Conservation (phyloP, 2,797 vertebrate genomes). For the Parauchenoglanis ngamensis region DNA sequence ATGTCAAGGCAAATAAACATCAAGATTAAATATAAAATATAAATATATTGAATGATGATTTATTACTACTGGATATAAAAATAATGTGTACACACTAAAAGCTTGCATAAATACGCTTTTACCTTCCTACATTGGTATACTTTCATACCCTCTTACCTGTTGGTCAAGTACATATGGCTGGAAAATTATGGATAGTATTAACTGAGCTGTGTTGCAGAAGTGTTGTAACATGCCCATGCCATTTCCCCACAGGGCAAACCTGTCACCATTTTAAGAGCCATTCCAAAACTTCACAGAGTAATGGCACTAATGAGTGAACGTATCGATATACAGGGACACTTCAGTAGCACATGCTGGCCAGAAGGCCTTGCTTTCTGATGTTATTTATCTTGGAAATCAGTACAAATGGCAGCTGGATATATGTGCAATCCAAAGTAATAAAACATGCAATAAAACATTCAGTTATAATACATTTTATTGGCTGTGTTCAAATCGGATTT, state of each 20-base stretch:
- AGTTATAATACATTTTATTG: background rate
- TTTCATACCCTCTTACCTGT: background rate
- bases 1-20: background rate
- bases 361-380: background rate
- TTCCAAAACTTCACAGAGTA: background rate
- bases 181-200: background rate
- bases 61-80: background rate
- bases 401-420: slow-evolving; percentile 3
- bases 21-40: background rate
- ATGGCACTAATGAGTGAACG: background rate
- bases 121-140: background rate
- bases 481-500: background rate
- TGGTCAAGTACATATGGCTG: background rate
- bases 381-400: background rate
- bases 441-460: background rate
- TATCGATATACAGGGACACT: background rate
- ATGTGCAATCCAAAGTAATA: background rate
- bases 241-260: slow-evolving; percentile 11
- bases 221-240: background rate
- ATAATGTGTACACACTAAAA: background rate
- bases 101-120: background rate
- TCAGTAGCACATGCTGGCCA: background rate
- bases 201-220: background rate
- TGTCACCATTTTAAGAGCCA: slow-evolving; percentile 2
- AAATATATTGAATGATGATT: background rate